Base-by-base conservation (phyloP, 2,113 vertebrate genomes). In the Tragelaphus imberbis region DNA sequence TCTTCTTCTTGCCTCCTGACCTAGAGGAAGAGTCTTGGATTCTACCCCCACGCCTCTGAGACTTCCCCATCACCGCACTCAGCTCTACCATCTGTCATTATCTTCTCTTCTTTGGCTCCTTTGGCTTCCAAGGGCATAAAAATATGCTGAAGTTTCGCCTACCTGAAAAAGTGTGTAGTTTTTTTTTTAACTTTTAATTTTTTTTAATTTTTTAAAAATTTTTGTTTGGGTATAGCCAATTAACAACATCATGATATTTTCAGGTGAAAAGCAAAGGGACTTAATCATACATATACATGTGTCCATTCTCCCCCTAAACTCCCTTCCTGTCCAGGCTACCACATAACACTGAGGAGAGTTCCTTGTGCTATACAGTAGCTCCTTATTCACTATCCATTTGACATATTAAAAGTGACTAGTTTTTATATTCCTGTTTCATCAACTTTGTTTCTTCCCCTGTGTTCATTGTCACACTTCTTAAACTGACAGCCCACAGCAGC, bases 271-370 rank as follows among this genome's bases (percentile, higher is more conserved):
- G 36, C 71, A 44, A 75, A 44, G 36, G 21, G 36, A 2, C 21
- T 75, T 44, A 75, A 40, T 14, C 71, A 23, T 75, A 75, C 21
- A 75, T 75, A 25, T 25, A 13, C 71, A 23, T 25, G 5, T 75
- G 71, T 75, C 21, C 36, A 14, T 75, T 44, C 36, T 75, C 36
- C 71, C 19, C 6, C 21, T 25, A 14, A 75, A 75, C 36, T 44
- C 36, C 36, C 71, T 12, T 75, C 71, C 21, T 0, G 0, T 44
- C 21, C 11, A 44, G 71, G 21, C 6, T 75, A 25, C 23, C 21
- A 25, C 53, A 21, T 68, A 28, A 75, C 12, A 44, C 21, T 75
- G 71, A 77, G 71, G 11, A 44, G 71, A 77, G 36, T 14, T 27
- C 40, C 6, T 14, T 44, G 40, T 40, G 36, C 71, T 77, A 25